Conservation (phyloP, 1,140 invertebrate genomes). For the Patella vulgata region DNA sequence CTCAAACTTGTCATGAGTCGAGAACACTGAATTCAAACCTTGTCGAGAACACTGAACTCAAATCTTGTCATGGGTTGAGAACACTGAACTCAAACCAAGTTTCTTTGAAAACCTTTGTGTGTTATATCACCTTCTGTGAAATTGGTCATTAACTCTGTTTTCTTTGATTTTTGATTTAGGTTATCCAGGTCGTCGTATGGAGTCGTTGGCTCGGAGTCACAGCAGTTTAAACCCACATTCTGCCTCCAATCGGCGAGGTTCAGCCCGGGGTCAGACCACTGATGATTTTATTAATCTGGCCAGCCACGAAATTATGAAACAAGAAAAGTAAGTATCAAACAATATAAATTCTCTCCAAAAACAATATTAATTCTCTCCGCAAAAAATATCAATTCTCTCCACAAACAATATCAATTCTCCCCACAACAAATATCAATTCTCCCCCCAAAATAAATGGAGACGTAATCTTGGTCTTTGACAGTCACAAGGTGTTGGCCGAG, state of each 20-base stretch:
- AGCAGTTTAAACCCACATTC: constrained; percentile 24
- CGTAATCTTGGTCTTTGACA: too few species aligned
- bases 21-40: too few species aligned
- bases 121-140: too few species aligned
- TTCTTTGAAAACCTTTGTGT: too few species aligned
- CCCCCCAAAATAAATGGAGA: too few species aligned
- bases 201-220: constrained; percentile 39
- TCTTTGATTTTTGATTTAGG: constrained; percentile 20
- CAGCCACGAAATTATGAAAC: constrained; percentile 17
- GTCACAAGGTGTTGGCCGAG: too few species aligned
- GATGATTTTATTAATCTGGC: constrained; percentile 8
- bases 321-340: constrained; percentile 10
- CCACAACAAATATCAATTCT: too few species aligned
- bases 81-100: too few species aligned
- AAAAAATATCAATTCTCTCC: background rate
- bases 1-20: too few species aligned
- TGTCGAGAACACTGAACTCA: too few species aligned
- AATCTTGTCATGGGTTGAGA: too few species aligned
- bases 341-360: constrained; percentile 5
- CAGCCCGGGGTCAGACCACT: constrained; percentile 14
- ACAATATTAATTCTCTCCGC: background rate
- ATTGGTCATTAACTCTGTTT: too few species aligned
- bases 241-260: background rate
- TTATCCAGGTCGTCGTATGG: constrained; percentile 31
- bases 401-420: background rate